Evolutionary conservation across 2,888 invertebrate species (phyloP).

Genomic region (Heliconius sara): DNA sequence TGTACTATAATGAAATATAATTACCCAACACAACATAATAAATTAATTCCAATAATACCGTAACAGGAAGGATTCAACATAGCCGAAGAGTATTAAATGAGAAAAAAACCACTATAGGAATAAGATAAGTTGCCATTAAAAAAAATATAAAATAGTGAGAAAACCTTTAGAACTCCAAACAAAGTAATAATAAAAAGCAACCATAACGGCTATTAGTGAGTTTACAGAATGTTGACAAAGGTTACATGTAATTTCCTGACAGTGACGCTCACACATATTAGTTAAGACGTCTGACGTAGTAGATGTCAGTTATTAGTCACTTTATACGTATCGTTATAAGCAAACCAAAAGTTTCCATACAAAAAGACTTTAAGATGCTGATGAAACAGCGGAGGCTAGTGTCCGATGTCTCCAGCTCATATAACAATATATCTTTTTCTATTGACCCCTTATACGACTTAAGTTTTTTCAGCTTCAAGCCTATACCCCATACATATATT

Average conservation of each 20-base stretch:
- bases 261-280: neutral
- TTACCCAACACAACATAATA: neutral
- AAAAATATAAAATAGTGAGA: neutral
- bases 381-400: neutral
- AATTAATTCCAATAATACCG: no score
- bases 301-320: neutral
- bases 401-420: neutral
- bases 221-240: conserved; percentile 3
- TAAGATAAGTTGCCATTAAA: no score
- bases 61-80: conserved; percentile 5
- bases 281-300: neutral
- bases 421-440: neutral
- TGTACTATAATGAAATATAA: no score
- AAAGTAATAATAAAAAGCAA: neutral
- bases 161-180: neutral
- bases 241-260: conserved; percentile 14
- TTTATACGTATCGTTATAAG: neutral
- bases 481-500: neutral
- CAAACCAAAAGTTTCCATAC: neutral
- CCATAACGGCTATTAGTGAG: neutral
- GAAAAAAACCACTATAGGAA: neutral
- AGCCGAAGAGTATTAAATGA: neutral
- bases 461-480: neutral
- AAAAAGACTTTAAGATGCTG: neutral
- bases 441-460: no score